Percentiles rank a stretch among this genome's conserved stretches.
phyloP scores from a whole-genome alignment of 2,113 vertebrate species.

The Phrynocephalus versicolor region DNA sequence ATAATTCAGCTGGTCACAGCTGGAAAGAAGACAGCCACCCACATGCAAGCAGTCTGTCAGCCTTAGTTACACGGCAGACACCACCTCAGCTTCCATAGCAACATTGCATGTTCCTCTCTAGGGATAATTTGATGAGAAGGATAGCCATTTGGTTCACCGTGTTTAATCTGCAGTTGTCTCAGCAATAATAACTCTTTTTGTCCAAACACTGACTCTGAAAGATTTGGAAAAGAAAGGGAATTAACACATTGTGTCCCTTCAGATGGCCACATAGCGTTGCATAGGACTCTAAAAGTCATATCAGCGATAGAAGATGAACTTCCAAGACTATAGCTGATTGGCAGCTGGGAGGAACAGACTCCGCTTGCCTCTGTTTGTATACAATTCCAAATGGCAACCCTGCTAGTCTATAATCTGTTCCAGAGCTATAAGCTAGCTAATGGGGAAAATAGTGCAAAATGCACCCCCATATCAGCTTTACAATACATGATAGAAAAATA shows the following conservation, averaged over 20 bases:
- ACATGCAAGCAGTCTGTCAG: conserved; percentile 86
- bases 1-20: conserved; percentile 88
- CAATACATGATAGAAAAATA: too few species aligned
- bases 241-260: neutral
- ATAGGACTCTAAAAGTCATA: neutral
- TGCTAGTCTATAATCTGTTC: too few species aligned
- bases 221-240: neutral
- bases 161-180: conserved; percentile 75
- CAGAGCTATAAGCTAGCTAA: too few species aligned
- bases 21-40: conserved; percentile 86
- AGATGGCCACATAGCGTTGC: neutral
- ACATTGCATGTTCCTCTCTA: conserved; percentile 74
- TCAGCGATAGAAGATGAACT: neutral
- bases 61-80: conserved; percentile 77
- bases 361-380: too few species aligned
- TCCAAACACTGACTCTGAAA: conserved; percentile 43
- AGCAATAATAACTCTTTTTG: conserved; percentile 44
- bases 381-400: too few species aligned
- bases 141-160: conserved; percentile 69
- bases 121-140: conserved; percentile 79
- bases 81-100: conserved; percentile 76
- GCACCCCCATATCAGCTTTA: too few species aligned
- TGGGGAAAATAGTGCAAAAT: too few species aligned
- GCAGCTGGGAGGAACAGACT: neutral
- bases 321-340: neutral